A percentile compares a stretch with the other conserved stretches of the same genome.
Evolutionary conservation across 2,888 invertebrate genomes (phyloP).

Genomic region (Eudasyphora cyanicolor): DNA sequence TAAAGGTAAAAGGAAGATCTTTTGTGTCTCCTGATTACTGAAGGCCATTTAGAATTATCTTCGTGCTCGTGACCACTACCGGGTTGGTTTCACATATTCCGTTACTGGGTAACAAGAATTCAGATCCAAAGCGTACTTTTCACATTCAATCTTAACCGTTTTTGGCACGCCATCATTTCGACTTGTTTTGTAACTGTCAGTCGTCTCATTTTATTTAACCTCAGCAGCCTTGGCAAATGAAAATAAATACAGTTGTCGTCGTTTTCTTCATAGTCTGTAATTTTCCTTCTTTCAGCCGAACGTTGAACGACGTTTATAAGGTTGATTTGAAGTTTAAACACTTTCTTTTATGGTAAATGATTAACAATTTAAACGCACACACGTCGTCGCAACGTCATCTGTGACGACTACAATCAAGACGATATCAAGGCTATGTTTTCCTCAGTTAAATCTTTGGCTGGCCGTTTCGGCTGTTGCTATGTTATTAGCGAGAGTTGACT

Average conservation of each 20-base stretch:
- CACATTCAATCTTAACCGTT: neutral
- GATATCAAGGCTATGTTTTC: neutral
- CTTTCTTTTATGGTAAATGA: conserved; percentile 58
- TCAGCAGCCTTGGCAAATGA: neutral
- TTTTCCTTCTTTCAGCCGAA: neutral
- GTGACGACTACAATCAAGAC: neutral
- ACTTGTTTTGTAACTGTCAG: neutral
- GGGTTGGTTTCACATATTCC: too few relatives aligned
- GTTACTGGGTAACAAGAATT: too few relatives aligned
- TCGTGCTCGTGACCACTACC: too few relatives aligned
- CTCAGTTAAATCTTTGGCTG: too few relatives aligned
- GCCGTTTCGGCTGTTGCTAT: neutral
- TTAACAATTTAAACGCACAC: conserved; percentile 56
- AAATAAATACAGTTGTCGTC: too few relatives aligned
- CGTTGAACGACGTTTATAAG: neutral
- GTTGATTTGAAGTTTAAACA: conserved; percentile 46
- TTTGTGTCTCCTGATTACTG: too few relatives aligned
- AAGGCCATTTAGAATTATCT: too few relatives aligned
- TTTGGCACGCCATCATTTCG: neutral
- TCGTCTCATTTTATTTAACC: neutral
- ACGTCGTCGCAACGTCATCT: neutral
- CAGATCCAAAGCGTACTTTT: neutral
- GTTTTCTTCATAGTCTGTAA: too few relatives aligned
- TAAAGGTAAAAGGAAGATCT: too few relatives aligned
- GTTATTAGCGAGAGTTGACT: too few relatives aligned